phyloP scores from a whole-genome alignment of 2,888 invertebrate species.

The Sarcophaga rosellei region DNA sequence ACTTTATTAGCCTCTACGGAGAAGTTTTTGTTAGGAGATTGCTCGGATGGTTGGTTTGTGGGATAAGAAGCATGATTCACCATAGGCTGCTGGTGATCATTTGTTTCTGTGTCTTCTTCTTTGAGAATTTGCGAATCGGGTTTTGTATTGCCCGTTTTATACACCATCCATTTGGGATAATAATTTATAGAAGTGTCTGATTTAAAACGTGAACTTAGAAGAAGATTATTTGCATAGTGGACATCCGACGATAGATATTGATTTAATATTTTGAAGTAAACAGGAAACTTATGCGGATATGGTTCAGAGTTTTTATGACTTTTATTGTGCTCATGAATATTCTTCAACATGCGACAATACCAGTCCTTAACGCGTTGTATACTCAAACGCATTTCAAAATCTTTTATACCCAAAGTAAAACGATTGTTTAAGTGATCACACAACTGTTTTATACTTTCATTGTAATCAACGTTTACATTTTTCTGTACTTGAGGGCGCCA shows the following conservation, averaged over 20 bases:
- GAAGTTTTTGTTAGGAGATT: not conserved
- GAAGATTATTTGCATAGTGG: not conserved
- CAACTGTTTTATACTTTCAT: conserved; percentile 39
- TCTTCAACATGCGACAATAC: conserved; percentile 45
- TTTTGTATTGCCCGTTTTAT: not conserved
- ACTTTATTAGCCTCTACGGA: not conserved
- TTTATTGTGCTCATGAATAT: conserved; percentile 33
- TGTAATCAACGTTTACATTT: not conserved
- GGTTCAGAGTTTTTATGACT: conserved; percentile 31
- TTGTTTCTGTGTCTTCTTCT: not conserved
- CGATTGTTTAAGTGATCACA: conserved; percentile 52
- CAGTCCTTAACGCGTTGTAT: conserved; percentile 58
- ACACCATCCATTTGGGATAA: conserved; percentile 37
- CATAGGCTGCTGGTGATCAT: not conserved
- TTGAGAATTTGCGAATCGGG: not conserved
- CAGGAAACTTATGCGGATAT: conserved; percentile 53
- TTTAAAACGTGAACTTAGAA: not conserved
- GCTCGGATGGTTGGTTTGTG: not conserved
- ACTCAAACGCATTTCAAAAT: conserved; percentile 50
- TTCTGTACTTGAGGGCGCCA: conserved; percentile 36
- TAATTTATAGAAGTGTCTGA: not conserved
- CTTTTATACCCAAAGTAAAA: conserved; percentile 45
- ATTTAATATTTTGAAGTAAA: conserved; percentile 57
- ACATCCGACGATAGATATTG: conserved; percentile 32
- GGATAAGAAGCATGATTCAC: not conserved